phyloP scores from a whole-genome alignment of 2,888 invertebrate genomes.

The Pteria penguin region DNA sequence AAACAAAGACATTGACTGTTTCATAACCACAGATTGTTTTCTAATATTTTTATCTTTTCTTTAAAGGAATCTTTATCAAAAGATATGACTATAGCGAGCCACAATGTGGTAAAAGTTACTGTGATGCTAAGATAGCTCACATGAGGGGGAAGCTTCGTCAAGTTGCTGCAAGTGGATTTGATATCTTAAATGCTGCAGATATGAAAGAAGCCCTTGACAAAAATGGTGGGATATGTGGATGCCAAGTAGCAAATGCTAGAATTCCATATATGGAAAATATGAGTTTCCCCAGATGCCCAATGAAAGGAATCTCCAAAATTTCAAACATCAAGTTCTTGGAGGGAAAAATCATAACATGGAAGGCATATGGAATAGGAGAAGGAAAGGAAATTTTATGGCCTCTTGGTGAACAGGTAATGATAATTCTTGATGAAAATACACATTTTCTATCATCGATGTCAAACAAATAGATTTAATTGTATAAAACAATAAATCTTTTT shows the following conservation, averaged over 20 bases:
- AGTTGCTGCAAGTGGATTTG: constrained; percentile 1
- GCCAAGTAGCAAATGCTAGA: constrained; percentile 2
- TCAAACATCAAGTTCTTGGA: background rate
- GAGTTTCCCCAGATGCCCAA: background rate
- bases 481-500: too few relatives aligned
- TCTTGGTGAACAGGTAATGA: too few relatives aligned
- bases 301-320: constrained; percentile 3
- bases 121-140: too few relatives aligned
- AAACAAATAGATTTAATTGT: too few relatives aligned
- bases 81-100: constrained; percentile 10
- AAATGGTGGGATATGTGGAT: background rate
- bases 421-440: too few relatives aligned
- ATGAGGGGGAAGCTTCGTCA: constrained; percentile 10
- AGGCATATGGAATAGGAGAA: background rate
- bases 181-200: constrained; percentile 15
- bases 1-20: too few relatives aligned
- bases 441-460: too few relatives aligned
- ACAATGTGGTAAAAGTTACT: constrained; percentile 20
- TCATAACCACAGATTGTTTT: too few relatives aligned
- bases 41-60: too few relatives aligned
- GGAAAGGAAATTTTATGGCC: too few relatives aligned
- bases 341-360: background rate
- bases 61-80: too few relatives aligned
- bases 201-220: constrained; percentile 13
- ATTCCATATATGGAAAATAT: background rate